Percentiles rank a stretch among this genome's conserved stretches.
These are phyloP conservation scores for Gallinago paraguaiae DNA, from an alignment of 2,113 vertebrate genomes.

Conservation along the genomic window DNA sequence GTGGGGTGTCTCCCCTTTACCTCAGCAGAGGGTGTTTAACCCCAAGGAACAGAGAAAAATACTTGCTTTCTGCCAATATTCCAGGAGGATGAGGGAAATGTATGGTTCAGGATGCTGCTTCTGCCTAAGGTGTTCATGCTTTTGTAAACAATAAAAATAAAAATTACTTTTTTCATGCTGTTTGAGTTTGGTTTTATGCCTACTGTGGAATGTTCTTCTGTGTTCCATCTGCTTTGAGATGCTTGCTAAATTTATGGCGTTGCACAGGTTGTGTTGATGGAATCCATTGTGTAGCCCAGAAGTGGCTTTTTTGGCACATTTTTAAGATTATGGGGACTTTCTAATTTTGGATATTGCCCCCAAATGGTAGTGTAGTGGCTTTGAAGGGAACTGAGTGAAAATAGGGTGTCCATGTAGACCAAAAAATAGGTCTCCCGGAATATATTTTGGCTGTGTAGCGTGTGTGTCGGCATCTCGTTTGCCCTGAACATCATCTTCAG, in stretches of 20 bases:
- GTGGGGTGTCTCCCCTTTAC: background rate
- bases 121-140: conserved; percentile 57
- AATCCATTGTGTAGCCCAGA: background rate
- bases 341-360: background rate
- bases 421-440: background rate
- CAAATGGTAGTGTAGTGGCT: background rate
- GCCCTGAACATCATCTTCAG: background rate
- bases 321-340: background rate
- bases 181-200: conserved; percentile 33
- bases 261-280: background rate
- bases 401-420: background rate
- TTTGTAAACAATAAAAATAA: conserved; percentile 67
- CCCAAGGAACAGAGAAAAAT: conserved; percentile 12
- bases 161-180: conserved; percentile 57
- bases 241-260: background rate
- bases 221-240: background rate
- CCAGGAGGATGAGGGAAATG: background rate
- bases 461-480: background rate
- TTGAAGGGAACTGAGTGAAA: background rate
- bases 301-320: background rate
- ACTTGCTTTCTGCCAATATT: conserved; percentile 20
- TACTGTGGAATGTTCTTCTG: background rate
- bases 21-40: background rate
- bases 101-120: conserved; percentile 43
- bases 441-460: background rate